These are phyloP conservation scores for Folsomia candida DNA, from an alignment of 2,888 invertebrate species.

Conservation along the genomic window DNA sequence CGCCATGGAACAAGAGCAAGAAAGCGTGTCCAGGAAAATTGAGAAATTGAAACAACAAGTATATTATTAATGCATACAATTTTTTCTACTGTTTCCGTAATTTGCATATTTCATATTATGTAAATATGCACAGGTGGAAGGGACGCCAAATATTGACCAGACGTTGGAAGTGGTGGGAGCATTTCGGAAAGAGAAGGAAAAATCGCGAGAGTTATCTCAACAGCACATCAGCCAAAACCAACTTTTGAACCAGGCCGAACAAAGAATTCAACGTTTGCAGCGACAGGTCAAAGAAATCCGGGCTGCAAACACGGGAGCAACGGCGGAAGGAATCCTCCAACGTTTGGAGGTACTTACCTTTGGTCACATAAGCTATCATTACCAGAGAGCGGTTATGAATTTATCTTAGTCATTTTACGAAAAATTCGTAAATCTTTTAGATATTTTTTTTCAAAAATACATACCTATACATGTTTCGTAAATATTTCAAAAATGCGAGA, in stretches of 20 bases:
- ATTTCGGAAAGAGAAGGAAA: constrained; percentile 62
- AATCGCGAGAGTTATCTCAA: constrained; percentile 60
- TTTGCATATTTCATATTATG: not conserved
- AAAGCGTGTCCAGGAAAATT: constrained; percentile 66
- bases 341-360: no score
- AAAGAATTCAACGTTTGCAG: constrained; percentile 63
- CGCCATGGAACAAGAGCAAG: constrained; percentile 82
- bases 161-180: constrained; percentile 62
- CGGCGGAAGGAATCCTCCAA: constrained; percentile 67
- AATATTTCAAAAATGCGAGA: no score
- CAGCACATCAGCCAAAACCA: constrained; percentile 63
- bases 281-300: constrained; percentile 65
- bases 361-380: no score
- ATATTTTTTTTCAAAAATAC: no score
- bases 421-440: no score
- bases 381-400: no score
- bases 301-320: constrained; percentile 60
- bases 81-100: not conserved
- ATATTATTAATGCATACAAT: not conserved
- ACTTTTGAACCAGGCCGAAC: constrained; percentile 58
- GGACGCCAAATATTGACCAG: constrained; percentile 65
- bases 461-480: no score
- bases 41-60: constrained; percentile 62
- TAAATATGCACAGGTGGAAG: constrained; percentile 63
- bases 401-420: no score